These are phyloP conservation scores for Drosophila obscura DNA, from an alignment of 1,140 invertebrate species.

Conservation along the genomic window DNA sequence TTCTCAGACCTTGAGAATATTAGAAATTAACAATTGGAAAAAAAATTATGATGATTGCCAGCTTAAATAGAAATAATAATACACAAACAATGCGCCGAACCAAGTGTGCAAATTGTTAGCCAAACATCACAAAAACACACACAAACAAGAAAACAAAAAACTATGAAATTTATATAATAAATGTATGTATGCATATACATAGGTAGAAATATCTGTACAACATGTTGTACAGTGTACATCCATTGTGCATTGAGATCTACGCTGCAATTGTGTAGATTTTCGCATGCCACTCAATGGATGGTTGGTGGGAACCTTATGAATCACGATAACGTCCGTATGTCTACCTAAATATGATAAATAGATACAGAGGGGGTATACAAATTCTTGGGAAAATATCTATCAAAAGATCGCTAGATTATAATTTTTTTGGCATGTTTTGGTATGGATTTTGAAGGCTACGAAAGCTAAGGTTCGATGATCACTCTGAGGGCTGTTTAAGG, in stretches of 20 bases:
- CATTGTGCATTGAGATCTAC: constrained; percentile 25
- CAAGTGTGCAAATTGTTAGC: constrained; percentile 33
- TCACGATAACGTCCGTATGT: constrained; percentile 27
- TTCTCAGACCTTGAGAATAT: constrained; percentile 56
- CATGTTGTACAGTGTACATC: constrained; percentile 20
- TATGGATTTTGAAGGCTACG: constrained; percentile 33
- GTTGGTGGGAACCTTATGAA: constrained; percentile 56
- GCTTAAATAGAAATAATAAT: constrained; percentile 45
- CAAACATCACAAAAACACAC: constrained; percentile 14
- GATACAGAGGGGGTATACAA: constrained; percentile 10
- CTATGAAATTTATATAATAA: constrained; percentile 33
- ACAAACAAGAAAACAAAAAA: constrained; percentile 24
- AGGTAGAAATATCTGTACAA: constrained; percentile 9
- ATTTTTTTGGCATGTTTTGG: constrained; percentile 22
- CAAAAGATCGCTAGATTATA: constrained; percentile 10
- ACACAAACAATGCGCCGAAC: constrained; percentile 30
- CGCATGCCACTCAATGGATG: constrained; percentile 60
- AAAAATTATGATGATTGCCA: constrained; percentile 38
- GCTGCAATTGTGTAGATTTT: constrained; percentile 57
- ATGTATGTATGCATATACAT: constrained; percentile 11
- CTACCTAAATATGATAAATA: constrained; percentile 43
- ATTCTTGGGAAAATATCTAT: constrained; percentile 19
- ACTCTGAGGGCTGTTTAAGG: constrained; percentile 33
- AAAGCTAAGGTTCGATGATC: constrained; percentile 32
- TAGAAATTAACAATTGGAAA: constrained; percentile 48